Evolutionary conservation across 2,888 invertebrate genomes (phyloP).

Genomic region (Macrosoma leucophasiata): DNA sequence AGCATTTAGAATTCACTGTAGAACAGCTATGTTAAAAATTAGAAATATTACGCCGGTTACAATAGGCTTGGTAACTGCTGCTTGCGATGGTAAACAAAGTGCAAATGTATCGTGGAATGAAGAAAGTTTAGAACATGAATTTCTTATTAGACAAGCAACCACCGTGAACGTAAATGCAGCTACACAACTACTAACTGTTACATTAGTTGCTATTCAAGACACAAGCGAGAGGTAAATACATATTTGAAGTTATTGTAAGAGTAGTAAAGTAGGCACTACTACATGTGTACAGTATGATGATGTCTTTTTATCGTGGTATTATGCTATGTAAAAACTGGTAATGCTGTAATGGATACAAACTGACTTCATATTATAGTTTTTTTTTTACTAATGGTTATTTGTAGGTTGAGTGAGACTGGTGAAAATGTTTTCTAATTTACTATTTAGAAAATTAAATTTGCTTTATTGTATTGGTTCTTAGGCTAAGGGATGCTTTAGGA

Average conservation of each 20-base stretch:
- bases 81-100: constrained; percentile 44
- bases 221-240: constrained; percentile 63
- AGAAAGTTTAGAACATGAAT: constrained; percentile 64
- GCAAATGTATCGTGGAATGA: constrained; percentile 36
- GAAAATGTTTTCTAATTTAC: no score
- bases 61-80: constrained; percentile 43
- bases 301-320: no score
- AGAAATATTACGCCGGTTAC: constrained; percentile 43
- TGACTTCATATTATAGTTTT: no score
- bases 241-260: constrained; percentile 1
- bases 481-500: constrained; percentile 54
- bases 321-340: no score
- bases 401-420: no score
- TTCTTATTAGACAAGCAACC: constrained; percentile 71
- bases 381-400: no score
- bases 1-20: constrained; percentile 32
- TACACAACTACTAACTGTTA: constrained; percentile 70
- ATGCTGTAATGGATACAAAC: no score
- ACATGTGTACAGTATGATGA: no score
- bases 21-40: constrained; percentile 32
- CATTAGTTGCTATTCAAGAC: constrained; percentile 71
- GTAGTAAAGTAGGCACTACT: no score
- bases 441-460: no score
- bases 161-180: constrained; percentile 72
- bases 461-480: no score